phyloP scores from a whole-genome alignment of 2,888 invertebrate genomes.

The Drosophila anomalata region DNA sequence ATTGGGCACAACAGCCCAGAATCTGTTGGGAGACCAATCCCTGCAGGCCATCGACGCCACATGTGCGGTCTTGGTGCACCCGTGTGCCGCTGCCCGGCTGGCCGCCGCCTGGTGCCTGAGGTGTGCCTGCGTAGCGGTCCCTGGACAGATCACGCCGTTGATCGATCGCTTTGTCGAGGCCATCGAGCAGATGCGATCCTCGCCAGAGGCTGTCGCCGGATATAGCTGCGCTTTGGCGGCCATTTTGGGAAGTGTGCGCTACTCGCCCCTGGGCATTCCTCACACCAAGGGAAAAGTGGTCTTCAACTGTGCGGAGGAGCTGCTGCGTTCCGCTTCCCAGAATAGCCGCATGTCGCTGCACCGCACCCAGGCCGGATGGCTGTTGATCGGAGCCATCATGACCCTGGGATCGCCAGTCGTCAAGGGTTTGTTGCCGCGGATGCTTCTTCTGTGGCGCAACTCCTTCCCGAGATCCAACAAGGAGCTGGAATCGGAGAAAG shows the following conservation, averaged over 20 bases:
- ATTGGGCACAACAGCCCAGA: constrained; percentile 97
- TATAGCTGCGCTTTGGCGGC: constrained; percentile 97
- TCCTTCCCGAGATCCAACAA: constrained; percentile 98
- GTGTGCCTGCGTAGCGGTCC: constrained; percentile 96
- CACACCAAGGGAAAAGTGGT: constrained; percentile 98
- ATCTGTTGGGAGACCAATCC: constrained; percentile 94
- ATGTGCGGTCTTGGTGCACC: constrained; percentile 92
- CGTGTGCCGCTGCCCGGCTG: constrained; percentile 95
- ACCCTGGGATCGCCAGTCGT: constrained; percentile 97
- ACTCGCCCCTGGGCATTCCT: constrained; percentile 96
- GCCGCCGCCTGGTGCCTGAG: constrained; percentile 97
- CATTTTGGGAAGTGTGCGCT: constrained; percentile 94
- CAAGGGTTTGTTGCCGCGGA: constrained; percentile 94
- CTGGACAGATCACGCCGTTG: constrained; percentile 96
- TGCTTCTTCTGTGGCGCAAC: constrained; percentile 98
- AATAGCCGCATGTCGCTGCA: constrained; percentile 97
- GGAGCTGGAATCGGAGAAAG: constrained; percentile 98
- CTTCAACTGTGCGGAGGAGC: constrained; percentile 98
- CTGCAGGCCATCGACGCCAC: constrained; percentile 88
- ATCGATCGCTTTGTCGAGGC: constrained; percentile 95
- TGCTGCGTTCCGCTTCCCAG: constrained; percentile 97
- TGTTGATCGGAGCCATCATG: constrained; percentile 98
- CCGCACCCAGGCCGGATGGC: constrained; percentile 98
- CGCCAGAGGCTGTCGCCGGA: constrained; percentile 94
- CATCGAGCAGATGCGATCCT: constrained; percentile 94